Evolutionary conservation across 2,113 vertebrate species (phyloP).

Genomic region (Carettochelys insculpta): DNA sequence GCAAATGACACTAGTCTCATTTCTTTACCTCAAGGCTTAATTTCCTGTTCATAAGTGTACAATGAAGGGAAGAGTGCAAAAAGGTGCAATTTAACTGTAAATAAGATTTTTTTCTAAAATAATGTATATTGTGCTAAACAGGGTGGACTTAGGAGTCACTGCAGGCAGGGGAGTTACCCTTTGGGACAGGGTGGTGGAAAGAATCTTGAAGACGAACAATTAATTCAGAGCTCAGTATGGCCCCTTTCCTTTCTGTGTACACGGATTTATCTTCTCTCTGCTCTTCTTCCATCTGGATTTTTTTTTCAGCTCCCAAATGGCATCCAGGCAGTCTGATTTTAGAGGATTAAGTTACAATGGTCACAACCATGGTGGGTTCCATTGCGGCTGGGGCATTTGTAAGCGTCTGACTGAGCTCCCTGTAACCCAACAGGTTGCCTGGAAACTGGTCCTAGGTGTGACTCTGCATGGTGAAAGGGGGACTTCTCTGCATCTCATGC

Average conservation of each 20-base stretch:
- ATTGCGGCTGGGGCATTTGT: not conserved
- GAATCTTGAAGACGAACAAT: not conserved
- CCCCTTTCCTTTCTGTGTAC: not conserved
- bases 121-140: too few relatives aligned
- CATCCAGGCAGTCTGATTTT: not conserved
- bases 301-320: not conserved
- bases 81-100: not conserved
- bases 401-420: not conserved
- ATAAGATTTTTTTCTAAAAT: not conserved
- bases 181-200: not conserved
- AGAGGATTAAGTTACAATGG: not conserved
- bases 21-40: not conserved
- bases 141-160: not conserved
- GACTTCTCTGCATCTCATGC: not conserved
- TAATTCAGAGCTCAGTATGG: not conserved
- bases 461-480: not conserved
- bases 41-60: not conserved
- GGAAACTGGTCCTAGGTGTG: not conserved
- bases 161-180: not conserved
- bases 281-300: not conserved
- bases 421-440: not conserved
- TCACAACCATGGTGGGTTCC: not conserved
- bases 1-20: not conserved
- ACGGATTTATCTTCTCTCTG: not conserved
- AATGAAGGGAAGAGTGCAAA: not conserved